Conservation (phyloP, 53 echinoderm and acorn worm species). For the Patiria pectinifera region DNA sequence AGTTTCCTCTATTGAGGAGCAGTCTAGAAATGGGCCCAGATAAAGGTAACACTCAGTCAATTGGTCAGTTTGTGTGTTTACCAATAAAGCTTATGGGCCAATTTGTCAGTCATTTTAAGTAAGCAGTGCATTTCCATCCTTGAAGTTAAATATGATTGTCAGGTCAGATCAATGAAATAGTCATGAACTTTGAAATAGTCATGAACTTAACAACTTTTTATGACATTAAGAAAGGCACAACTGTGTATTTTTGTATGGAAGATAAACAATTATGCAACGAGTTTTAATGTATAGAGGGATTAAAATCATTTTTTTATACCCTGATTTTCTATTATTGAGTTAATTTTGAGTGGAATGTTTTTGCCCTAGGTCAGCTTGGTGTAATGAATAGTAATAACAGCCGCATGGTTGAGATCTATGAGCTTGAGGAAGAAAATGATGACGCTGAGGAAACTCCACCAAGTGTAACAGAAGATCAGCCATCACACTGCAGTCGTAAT, state of each 20-base stretch:
- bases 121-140: not conserved
- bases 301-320: not conserved
- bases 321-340: too few species aligned
- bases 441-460: constrained; percentile 34
- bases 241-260: too few species aligned
- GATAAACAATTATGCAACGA: too few species aligned
- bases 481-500: constrained; percentile 31
- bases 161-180: too few species aligned
- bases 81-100: not conserved
- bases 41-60: constrained; percentile 39
- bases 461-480: constrained; percentile 39
- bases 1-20: constrained; percentile 78
- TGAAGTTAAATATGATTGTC: too few species aligned
- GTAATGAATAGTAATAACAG: constrained; percentile 62
- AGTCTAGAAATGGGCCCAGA: constrained; percentile 75
- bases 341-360: not conserved
- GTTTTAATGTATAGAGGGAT: not conserved
- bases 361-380: constrained; percentile 20
- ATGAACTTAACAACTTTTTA: too few species aligned
- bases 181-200: too few species aligned
- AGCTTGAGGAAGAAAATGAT: constrained; percentile 51
- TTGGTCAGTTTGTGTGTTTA: not conserved
- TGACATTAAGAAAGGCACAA: too few species aligned
- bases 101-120: not conserved
- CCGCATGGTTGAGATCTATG: constrained; percentile 64